A percentile compares a stretch with the other conserved stretches of the same genome.
Evolutionary conservation across 2,888 invertebrate genomes (phyloP).

Genomic region (Amphiduros pacificus): DNA sequence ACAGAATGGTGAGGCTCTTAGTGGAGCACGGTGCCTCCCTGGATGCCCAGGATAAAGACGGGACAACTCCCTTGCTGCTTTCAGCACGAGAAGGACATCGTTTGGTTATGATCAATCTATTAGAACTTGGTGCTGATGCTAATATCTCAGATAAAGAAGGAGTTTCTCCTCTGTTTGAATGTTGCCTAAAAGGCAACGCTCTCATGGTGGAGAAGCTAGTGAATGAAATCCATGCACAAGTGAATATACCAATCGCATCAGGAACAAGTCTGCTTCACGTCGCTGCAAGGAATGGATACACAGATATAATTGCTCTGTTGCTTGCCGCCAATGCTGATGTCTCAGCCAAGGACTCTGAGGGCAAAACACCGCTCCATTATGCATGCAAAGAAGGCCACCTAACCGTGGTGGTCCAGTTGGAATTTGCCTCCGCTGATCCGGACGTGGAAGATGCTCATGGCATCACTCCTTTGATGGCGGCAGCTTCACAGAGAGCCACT

Average conservation of each 20-base stretch:
- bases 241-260: background rate
- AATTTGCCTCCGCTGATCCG: conserved; percentile 8
- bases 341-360: background rate
- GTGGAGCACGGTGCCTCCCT: background rate
- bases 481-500: background rate
- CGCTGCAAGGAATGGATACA: background rate
- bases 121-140: background rate
- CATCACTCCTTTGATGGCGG: conserved; percentile 6
- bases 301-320: background rate
- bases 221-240: background rate
- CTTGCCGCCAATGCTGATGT: background rate
- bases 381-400: conserved; percentile 10
- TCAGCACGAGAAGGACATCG: background rate
- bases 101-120: background rate
- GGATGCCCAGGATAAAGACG: background rate
- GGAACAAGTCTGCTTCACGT: background rate
- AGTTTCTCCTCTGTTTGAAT: background rate
- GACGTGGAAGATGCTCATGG: conserved; percentile 6
- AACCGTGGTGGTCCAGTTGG: conserved; percentile 14
- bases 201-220: background rate
- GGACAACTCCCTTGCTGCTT: background rate
- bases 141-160: background rate
- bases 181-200: background rate
- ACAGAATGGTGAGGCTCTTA: background rate
- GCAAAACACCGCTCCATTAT: conserved; percentile 15